phyloP scores from a whole-genome alignment of 2,113 vertebrate species.

The Empidonax alnorum region DNA sequence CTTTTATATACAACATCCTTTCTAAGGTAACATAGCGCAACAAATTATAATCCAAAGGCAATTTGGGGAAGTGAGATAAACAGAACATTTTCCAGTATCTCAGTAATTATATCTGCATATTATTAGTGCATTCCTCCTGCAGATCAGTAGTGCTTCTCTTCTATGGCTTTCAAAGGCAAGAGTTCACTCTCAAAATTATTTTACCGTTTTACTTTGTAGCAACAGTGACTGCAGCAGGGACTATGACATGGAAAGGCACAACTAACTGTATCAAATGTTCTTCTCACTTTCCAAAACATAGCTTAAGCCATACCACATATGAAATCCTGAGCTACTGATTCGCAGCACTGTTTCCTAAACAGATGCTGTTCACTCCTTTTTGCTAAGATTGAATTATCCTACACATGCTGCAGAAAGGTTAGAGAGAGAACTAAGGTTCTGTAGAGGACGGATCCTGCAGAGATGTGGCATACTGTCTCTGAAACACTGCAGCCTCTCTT shows the following conservation, averaged over 20 bases:
- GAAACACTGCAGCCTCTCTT: not conserved
- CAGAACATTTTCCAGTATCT: conserved; percentile 19
- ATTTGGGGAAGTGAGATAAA: conserved; percentile 20
- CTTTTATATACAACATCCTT: not conserved
- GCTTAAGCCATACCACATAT: not conserved
- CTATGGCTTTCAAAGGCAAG: not conserved
- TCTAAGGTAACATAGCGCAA: not conserved
- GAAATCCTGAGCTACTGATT: conserved; percentile 60
- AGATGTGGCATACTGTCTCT: not conserved
- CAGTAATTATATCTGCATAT: conserved; percentile 17
- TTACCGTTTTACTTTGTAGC: conserved; percentile 55
- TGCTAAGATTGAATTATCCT: conserved; percentile 36
- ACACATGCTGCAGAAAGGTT: conserved; percentile 57
- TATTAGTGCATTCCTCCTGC: not conserved
- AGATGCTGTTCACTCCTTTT: conserved; percentile 54
- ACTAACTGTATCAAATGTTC: conserved; percentile 22
- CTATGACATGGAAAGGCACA: conserved; percentile 44
- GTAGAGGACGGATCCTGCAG: not conserved
- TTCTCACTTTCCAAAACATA: conserved; percentile 33
- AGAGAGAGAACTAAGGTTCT: not conserved
- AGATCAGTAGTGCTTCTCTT: not conserved
- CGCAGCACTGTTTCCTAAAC: conserved; percentile 45
- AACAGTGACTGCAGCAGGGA: conserved; percentile 23
- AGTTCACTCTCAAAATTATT: not conserved
- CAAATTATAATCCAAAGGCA: conserved; percentile 29